phyloP scores from a whole-genome alignment of 2,888 invertebrate genomes.

The Aphrophora alni region DNA sequence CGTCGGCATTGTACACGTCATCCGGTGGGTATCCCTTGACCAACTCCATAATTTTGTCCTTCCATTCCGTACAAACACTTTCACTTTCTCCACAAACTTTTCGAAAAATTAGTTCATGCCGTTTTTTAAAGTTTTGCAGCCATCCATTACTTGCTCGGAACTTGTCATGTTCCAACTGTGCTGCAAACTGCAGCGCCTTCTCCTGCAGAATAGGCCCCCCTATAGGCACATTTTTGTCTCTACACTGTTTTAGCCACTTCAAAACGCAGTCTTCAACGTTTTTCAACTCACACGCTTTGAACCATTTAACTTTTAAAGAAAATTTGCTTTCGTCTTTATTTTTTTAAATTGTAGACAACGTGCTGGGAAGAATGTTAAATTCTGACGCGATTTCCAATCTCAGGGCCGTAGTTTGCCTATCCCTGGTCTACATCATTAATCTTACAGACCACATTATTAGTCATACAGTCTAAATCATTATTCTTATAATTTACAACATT shows the following conservation, averaged over 20 bases:
- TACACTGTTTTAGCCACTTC: slow-evolving; percentile 29
- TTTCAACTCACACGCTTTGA: no score
- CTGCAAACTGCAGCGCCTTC: slow-evolving; percentile 42
- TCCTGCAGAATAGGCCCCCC: slow-evolving; percentile 39
- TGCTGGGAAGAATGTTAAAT: no score
- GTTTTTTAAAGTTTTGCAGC: slow-evolving; percentile 47
- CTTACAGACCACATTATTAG: no score
- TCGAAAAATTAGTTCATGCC: slow-evolving; percentile 47
- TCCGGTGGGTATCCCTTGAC: slow-evolving; percentile 48
- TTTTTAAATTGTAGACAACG: no score
- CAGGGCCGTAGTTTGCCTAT: no score
- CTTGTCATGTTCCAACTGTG: slow-evolving; percentile 35
- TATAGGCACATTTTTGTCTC: slow-evolving; percentile 34
- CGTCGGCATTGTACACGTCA: slow-evolving; percentile 53
- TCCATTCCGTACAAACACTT: slow-evolving; percentile 42
- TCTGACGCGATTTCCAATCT: no score
- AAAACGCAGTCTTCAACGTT: slow-evolving; percentile 1
- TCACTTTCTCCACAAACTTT: slow-evolving; percentile 49
- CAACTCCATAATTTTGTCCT: slow-evolving; percentile 40
- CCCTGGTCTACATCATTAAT: no score
- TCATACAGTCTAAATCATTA: no score
- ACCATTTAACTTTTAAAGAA: no score
- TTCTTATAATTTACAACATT: no score
- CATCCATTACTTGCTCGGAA: slow-evolving; percentile 46
- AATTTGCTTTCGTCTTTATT: no score